These are phyloP conservation scores for Eumaeus atala DNA, from an alignment of 1,140 invertebrate species.

Conservation along the genomic window DNA sequence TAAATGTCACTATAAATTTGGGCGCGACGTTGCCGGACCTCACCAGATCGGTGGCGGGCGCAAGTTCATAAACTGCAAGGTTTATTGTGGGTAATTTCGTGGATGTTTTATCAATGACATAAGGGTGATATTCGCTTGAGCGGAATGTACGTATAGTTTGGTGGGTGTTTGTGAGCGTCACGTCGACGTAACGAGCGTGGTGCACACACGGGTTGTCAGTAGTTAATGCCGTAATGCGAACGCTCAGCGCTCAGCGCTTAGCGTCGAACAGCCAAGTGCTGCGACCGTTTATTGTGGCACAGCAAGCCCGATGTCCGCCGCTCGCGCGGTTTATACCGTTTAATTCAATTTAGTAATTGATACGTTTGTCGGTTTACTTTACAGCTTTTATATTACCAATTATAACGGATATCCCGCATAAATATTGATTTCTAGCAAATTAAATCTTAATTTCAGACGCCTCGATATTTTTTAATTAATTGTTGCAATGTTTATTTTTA, in stretches of 20 bases:
- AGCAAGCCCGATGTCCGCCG: too few species aligned
- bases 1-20: constrained; percentile 69
- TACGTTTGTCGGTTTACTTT: constrained; percentile 60
- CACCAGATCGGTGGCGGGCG: constrained; percentile 53
- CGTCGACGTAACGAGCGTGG: constrained; percentile 64
- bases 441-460: neutral
- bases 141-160: constrained; percentile 35
- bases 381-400: constrained; percentile 27
- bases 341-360: constrained; percentile 74
- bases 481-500: too few species aligned
- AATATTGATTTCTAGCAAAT: constrained; percentile 7
- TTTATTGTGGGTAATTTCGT: constrained; percentile 25
- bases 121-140: constrained; percentile 43
- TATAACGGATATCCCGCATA: neutral
- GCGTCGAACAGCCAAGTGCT: constrained; percentile 26
- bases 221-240: constrained; percentile 71
- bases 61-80: constrained; percentile 47
- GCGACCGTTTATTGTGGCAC: constrained; percentile 63
- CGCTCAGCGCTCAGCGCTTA: constrained; percentile 26
- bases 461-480: too few species aligned
- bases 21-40: constrained; percentile 69
- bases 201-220: constrained; percentile 65
- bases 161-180: constrained; percentile 60
- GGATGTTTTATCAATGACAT: constrained; percentile 28
- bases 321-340: constrained; percentile 62